Evolutionary conservation across 2,888 invertebrate species (phyloP), one percentile per base, ranked within the genome.

Genomic region (Cinara cedri): DNA sequence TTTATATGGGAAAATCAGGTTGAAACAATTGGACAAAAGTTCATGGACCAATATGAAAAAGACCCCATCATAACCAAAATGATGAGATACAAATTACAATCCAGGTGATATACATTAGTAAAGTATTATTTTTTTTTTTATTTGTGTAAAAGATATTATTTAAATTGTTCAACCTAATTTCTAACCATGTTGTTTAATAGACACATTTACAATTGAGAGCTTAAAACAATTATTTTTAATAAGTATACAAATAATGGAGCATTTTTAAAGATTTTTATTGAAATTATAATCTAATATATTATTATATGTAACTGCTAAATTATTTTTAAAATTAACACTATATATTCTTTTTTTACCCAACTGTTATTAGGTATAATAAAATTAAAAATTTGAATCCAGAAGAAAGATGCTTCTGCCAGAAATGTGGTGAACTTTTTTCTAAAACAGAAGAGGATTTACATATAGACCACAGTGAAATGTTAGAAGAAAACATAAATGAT

Each of bases 1-100:
- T 91, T 90, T 83, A 88, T 91, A 42, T 87, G 86, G 84, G 87
- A 87, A 81, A 87, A 89, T 82, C 88, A 88, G 80, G 88, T 89
- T 83, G 85, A 86, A 2, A 84, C 84, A 16, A 84, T 86, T 74
- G 81, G 83, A 9, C 86, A 87, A 81, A 83, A 85, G 65, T 60
- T 16, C 24, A 46, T 68, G 55, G 51, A 68, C 13, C 51, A 63
- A 54, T 81, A n/a, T 57, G 63, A 68, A 21, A 71, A 19, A 49
- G 60, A 78, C 34, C 68, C 60, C 4, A 21, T 78, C 19, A 46
- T 78, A 3, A 68, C 76, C 16, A 78, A 78, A 68, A 78, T 78
- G 76, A 68, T 21, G 46, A 78, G 76, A 60, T 78, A 44, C 60
- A 78, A 78, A 78, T 34, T 78, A 54, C 26, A 49, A 42, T 60